Evolutionary conservation across 2,113 vertebrate genomes (phyloP).

Genomic region (Alethe castanea): DNA sequence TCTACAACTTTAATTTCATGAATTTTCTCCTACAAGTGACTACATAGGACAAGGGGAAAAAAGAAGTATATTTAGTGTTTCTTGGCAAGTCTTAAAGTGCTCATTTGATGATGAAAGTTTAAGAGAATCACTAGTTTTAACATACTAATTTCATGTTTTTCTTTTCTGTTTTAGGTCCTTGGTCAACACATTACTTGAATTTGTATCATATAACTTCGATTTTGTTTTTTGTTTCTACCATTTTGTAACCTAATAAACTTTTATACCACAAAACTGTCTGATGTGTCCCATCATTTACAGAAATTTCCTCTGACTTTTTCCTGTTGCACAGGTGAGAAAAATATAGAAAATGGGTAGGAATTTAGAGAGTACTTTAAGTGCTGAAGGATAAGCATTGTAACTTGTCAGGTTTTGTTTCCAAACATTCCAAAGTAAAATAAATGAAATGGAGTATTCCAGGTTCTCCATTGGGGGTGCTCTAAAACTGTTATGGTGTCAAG

Average conservation of each 20-base stretch:
- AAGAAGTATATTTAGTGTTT: neutral
- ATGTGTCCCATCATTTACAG: neutral
- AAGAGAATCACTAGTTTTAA: neutral
- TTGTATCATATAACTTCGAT: neutral
- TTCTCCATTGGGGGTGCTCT: neutral
- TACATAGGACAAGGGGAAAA: fast-evolving
- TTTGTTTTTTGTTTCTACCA: neutral
- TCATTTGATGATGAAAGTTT: neutral
- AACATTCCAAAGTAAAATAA: neutral
- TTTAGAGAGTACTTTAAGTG: neutral
- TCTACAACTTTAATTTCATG: neutral
- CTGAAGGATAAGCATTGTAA: neutral
- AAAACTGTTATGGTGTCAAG: neutral
- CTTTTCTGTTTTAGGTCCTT: slow-evolving; percentile 30
- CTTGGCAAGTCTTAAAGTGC: neutral
- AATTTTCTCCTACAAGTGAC: neutral
- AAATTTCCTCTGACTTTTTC: neutral
- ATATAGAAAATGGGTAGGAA: neutral
- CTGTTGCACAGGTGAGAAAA: neutral
- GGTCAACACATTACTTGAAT: neutral
- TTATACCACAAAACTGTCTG: neutral
- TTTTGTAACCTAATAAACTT: slow-evolving; percentile 48
- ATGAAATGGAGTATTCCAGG: neutral
- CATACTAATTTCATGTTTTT: slow-evolving; percentile 27
- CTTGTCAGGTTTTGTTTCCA: neutral